Evolutionary conservation across 2,888 invertebrate genomes (phyloP).

Genomic region (Laspeyria flexula): DNA sequence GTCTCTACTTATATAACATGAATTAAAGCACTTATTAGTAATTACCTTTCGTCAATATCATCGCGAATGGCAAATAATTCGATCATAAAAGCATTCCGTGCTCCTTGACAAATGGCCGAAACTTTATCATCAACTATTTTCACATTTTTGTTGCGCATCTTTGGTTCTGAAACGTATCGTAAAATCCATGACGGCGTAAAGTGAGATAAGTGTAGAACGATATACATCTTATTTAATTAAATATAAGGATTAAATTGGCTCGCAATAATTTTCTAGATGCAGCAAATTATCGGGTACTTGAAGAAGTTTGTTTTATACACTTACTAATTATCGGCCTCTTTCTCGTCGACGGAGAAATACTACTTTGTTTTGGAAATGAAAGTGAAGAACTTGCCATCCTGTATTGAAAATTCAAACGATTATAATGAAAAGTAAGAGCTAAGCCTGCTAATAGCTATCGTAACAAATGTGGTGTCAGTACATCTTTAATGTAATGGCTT

Average conservation of each 20-base stretch:
- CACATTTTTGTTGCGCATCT: neutral
- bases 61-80: conserved; percentile 86
- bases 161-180: conserved; percentile 1
- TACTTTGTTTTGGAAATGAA: neutral
- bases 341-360: neutral
- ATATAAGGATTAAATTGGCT: no score
- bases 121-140: conserved; percentile 10
- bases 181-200: neutral
- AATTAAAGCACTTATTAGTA: no score
- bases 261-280: no score
- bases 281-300: no score
- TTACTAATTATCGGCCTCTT: conserved; percentile 1
- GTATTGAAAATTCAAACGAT: neutral
- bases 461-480: no score
- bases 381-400: neutral
- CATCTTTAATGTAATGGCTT: no score
- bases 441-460: no score
- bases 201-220: no score
- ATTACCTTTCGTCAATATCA: conserved; percentile 80
- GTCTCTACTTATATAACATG: no score
- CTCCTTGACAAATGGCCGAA: conserved; percentile 58
- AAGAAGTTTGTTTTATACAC: neutral
- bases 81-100: conserved; percentile 87
- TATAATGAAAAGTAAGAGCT: neutral
- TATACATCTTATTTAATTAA: no score